phyloP scores from a whole-genome alignment of 2,888 invertebrate genomes.

The Boloria euphrosyne region DNA sequence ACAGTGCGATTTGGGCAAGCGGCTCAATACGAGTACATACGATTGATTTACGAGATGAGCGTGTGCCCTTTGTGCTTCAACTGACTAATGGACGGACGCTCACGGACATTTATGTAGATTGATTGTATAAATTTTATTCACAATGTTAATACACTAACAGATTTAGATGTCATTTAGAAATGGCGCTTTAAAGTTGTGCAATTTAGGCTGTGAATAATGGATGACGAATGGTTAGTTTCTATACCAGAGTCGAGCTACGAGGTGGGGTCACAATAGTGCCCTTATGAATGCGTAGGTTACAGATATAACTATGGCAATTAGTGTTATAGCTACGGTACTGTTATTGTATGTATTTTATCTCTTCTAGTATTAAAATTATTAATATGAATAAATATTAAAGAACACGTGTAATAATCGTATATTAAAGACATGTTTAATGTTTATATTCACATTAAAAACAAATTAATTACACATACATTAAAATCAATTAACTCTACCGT shows the following conservation, averaged over 20 bases:
- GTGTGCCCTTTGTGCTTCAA: conserved; percentile 80
- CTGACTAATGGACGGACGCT: conserved; percentile 82
- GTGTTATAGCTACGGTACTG: not conserved
- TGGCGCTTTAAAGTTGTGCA: conserved; percentile 82
- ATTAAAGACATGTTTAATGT: no score
- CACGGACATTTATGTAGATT: conserved; percentile 83
- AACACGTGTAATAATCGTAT: no score
- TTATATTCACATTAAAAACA: no score
- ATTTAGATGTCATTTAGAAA: conserved; percentile 83
- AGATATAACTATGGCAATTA: not conserved
- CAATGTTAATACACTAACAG: conserved; percentile 83
- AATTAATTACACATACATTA: no score
- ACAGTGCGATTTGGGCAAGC: conserved; percentile 78
- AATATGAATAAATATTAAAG: no score
- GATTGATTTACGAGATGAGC: conserved; percentile 81
- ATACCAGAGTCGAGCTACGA: conserved; percentile 66
- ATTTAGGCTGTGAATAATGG: conserved; percentile 82
- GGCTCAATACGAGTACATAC: conserved; percentile 76
- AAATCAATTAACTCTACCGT: no score
- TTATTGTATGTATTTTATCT: conserved; percentile 38
- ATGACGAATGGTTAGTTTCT: conserved; percentile 78
- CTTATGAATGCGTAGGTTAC: conserved; percentile 11
- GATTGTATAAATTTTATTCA: conserved; percentile 83
- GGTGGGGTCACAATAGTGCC: conserved; percentile 68
- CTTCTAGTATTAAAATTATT: no score